These are phyloP conservation scores for Volucella zonaria DNA, from an alignment of 2,888 invertebrate species.

Conservation along the genomic window DNA sequence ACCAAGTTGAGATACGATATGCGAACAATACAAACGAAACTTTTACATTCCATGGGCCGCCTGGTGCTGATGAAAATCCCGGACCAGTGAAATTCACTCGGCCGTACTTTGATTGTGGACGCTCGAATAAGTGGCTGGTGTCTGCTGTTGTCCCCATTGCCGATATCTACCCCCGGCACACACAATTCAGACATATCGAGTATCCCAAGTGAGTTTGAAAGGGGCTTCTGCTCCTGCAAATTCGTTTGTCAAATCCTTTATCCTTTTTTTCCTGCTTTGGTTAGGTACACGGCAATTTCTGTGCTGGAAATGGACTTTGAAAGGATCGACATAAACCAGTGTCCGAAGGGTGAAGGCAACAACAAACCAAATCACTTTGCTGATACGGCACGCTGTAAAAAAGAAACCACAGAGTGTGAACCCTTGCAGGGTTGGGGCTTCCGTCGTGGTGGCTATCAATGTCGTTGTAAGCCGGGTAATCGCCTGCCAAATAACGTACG, in stretches of 20 bases:
- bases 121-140: slow-evolving; percentile 97
- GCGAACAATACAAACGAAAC: slow-evolving; percentile 97
- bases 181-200: slow-evolving; percentile 95
- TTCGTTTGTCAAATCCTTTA: slow-evolving; percentile 1
- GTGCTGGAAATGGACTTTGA: slow-evolving; percentile 98
- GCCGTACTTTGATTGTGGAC: slow-evolving; percentile 97
- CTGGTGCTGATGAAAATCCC: slow-evolving; percentile 93
- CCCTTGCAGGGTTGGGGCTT: slow-evolving; percentile 98
- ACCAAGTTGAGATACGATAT: slow-evolving; percentile 96
- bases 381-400: slow-evolving; percentile 95
- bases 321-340: slow-evolving; percentile 98
- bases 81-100: slow-evolving; percentile 97
- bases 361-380: slow-evolving; percentile 93
- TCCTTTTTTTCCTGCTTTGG: slow-evolving; percentile 59
- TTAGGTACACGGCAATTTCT: slow-evolving; percentile 93
- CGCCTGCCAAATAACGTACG: slow-evolving; percentile 93
- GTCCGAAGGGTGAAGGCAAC: slow-evolving; percentile 94
- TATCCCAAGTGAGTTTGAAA: slow-evolving; percentile 90
- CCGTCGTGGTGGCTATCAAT: slow-evolving; percentile 96
- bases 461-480: slow-evolving; percentile 94
- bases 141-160: slow-evolving; percentile 97
- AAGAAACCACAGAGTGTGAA: slow-evolving; percentile 97
- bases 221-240: neutral
- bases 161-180: slow-evolving; percentile 96
- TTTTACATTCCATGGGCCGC: slow-evolving; percentile 97